phyloP scores from a whole-genome alignment of 2,888 invertebrate genomes.

The Volucella zonaria region DNA sequence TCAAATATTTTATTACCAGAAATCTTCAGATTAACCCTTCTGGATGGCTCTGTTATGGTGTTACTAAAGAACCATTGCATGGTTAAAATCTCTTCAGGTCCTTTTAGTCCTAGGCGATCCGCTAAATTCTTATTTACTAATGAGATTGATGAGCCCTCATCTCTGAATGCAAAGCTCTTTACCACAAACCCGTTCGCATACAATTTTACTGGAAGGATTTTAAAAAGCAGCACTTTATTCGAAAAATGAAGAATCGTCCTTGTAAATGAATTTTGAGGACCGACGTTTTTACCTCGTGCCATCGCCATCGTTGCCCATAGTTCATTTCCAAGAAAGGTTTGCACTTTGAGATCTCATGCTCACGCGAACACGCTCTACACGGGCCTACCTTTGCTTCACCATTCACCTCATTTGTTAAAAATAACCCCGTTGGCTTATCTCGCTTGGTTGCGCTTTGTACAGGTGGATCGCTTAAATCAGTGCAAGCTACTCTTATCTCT shows the following conservation, averaged over 20 bases:
- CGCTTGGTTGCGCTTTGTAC: background rate
- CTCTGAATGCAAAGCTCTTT: background rate
- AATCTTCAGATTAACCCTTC: constrained; percentile 44
- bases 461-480: constrained; percentile 5
- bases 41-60: constrained; percentile 7
- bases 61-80: constrained; percentile 56
- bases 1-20: constrained; percentile 44
- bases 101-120: constrained; percentile 26
- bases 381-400: background rate
- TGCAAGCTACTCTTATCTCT: constrained; percentile 12
- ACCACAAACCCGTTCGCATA: too few species aligned
- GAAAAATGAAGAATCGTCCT: background rate
- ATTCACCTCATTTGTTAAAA: background rate
- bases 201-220: constrained; percentile 23
- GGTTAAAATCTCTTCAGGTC: constrained; percentile 37
- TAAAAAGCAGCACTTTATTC: too few species aligned
- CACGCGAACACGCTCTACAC: background rate
- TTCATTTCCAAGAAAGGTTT: background rate
- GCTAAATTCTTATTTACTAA: constrained; percentile 42
- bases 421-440: constrained; percentile 2
- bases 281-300: background rate
- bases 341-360: constrained; percentile 5
- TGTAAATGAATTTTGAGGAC: background rate
- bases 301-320: constrained; percentile 10
- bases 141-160: constrained; percentile 55